Percentiles rank a stretch among this genome's conserved stretches.
These are phyloP conservation scores for Molossus alvarezi DNA, from an alignment of 2,797 vertebrate genomes.

Conservation along the genomic window DNA sequence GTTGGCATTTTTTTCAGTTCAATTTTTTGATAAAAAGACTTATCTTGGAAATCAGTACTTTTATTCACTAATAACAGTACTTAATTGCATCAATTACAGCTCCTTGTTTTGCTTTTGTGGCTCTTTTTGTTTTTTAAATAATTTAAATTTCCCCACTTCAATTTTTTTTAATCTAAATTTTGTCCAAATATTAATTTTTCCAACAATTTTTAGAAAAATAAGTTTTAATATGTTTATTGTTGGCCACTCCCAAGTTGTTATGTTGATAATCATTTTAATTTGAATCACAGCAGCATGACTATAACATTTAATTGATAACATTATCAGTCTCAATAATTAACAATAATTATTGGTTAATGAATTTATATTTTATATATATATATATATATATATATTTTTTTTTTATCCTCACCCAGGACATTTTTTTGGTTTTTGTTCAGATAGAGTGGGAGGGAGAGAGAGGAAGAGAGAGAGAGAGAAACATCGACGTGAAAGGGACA, in stretches of 20 bases:
- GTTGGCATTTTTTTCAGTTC: background rate
- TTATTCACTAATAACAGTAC: background rate
- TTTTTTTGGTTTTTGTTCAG: no score
- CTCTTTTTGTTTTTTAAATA: conserved; percentile 17
- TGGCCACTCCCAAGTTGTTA: background rate
- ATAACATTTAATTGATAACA: background rate
- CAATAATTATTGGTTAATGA: background rate
- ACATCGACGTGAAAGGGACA: no score
- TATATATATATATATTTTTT: no score
- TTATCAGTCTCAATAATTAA: background rate
- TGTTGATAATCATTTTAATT: conserved; percentile 2
- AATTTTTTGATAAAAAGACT: background rate
- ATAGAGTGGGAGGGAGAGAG: no score
- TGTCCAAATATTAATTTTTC: background rate
- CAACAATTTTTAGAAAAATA: background rate
- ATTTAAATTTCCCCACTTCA: background rate
- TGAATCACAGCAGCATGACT: background rate
- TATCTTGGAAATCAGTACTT: background rate
- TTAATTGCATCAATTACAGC: background rate
- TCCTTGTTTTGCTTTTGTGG: background rate
- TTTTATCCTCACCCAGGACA: no score
- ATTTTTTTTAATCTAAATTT: conserved; percentile 34
- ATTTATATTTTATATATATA: background rate
- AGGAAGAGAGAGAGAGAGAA: no score
- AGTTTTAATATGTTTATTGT: background rate